Evolutionary conservation across 2,888 invertebrate genomes (phyloP).

Genomic region (Andrena camellia): DNA sequence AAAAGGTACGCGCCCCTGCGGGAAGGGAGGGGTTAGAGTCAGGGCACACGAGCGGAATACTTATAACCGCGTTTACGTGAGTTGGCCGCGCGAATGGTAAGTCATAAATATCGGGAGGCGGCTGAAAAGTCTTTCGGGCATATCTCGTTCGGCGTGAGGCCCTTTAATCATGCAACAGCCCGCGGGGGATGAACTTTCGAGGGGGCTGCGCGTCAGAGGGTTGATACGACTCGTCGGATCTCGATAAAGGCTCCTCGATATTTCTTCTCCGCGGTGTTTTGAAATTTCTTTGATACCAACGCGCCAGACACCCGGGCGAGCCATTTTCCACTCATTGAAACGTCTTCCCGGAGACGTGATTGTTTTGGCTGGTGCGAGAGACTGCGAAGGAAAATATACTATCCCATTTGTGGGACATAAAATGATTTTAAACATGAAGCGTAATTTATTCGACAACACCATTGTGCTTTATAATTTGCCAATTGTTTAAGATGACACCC

Average conservation of each 20-base stretch:
- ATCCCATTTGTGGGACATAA: not conserved
- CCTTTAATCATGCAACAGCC: conserved; percentile 59
- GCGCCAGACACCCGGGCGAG: not conserved
- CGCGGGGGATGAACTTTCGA: conserved; percentile 54
- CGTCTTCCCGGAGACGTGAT: not conserved
- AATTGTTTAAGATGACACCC: no score
- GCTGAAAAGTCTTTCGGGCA: conserved; percentile 47
- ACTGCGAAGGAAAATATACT: no score
- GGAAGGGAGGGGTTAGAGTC: not conserved
- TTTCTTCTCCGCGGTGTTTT: conserved; percentile 24
- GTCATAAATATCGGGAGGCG: conserved; percentile 54
- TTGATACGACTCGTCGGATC: conserved; percentile 29
- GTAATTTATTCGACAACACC: not conserved
- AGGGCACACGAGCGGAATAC: conserved; percentile 60
- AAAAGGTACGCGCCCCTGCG: conserved; percentile 6
- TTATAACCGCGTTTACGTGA: conserved; percentile 64
- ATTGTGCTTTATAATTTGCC: no score
- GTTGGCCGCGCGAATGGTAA: conserved; percentile 47
- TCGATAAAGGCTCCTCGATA: conserved; percentile 14
- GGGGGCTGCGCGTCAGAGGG: conserved; percentile 39
- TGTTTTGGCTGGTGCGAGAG: not conserved
- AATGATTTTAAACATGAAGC: not conserved
- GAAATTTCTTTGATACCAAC: conserved; percentile 11
- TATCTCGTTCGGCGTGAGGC: conserved; percentile 44
- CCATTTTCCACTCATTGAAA: not conserved